These are phyloP conservation scores for Thunnus maccoyii DNA, from an alignment of 2,113 vertebrate genomes.

Conservation along the genomic window DNA sequence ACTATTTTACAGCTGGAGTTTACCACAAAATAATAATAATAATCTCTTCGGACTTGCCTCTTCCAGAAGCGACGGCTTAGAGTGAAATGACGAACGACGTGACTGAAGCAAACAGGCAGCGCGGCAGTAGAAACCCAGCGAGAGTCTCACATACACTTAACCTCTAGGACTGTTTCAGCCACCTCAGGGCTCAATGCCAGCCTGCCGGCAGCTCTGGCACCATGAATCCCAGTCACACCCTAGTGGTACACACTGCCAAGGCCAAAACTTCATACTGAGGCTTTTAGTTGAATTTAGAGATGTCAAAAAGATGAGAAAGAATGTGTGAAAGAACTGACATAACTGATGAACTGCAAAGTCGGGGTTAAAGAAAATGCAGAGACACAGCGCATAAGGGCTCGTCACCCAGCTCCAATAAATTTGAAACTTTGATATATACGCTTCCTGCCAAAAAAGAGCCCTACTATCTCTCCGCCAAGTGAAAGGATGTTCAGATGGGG, in stretches of 20 bases:
- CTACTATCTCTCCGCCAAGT: slow-evolving; percentile 14
- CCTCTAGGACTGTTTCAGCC: slow-evolving; percentile 40
- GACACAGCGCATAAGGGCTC: background rate
- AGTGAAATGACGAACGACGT: slow-evolving; percentile 27
- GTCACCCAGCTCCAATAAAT: slow-evolving; percentile 38
- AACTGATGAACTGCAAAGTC: background rate
- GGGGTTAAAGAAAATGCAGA: slow-evolving; percentile 6
- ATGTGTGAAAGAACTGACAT: slow-evolving; percentile 16
- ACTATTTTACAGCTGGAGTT: slow-evolving; percentile 27
- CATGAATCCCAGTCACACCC: slow-evolving; percentile 53
- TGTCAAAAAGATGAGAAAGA: slow-evolving; percentile 17
- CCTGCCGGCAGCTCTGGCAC: slow-evolving; percentile 59
- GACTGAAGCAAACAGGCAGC: slow-evolving; percentile 20
- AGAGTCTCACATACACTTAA: slow-evolving; percentile 40
- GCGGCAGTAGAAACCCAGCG: slow-evolving; percentile 34
- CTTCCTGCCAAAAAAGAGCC: slow-evolving; percentile 54
- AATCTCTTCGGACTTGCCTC: background rate
- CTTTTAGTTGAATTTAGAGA: slow-evolving; percentile 19
- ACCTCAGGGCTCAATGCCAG: slow-evolving; percentile 28
- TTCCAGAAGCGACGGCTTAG: background rate
- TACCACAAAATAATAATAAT: slow-evolving; percentile 31
- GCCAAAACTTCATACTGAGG: slow-evolving; percentile 26
- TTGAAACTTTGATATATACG: slow-evolving; percentile 50
- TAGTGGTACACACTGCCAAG: slow-evolving; percentile 39
- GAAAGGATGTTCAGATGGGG: slow-evolving; percentile 61